Evolutionary conservation across 2,797 vertebrate species (phyloP).

Genomic region (Thripadectes ignobilis): DNA sequence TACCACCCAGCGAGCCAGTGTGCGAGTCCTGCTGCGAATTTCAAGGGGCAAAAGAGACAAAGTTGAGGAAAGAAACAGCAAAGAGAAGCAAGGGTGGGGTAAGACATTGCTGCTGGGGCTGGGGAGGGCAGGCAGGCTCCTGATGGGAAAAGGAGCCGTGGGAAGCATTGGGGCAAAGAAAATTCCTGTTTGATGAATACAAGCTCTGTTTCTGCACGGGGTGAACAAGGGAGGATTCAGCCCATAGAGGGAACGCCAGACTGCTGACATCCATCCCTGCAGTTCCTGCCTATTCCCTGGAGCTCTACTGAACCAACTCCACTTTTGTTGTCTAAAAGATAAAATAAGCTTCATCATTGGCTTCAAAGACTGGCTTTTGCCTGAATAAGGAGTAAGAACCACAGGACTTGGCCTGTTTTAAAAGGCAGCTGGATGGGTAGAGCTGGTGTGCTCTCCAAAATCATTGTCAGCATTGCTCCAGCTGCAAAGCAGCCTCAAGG

Average conservation of each 20-base stretch:
- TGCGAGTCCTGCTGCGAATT: not conserved
- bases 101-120: not conserved
- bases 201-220: not conserved
- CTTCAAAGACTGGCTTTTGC: not conserved
- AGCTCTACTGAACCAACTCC: not conserved
- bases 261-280: not conserved
- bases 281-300: not conserved
- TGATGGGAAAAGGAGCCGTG: not conserved
- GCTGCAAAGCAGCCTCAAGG: not conserved
- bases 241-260: fast-evolving
- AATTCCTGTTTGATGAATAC: not conserved
- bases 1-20: not conserved
- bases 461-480: fast-evolving
- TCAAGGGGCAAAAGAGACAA: not conserved
- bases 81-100: not conserved
- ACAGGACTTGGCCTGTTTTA: not conserved
- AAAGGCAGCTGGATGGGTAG: not conserved
- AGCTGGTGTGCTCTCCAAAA: not conserved
- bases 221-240: not conserved
- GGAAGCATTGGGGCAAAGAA: not conserved
- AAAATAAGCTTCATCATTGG: not conserved
- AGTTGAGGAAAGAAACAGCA: not conserved
- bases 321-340: not conserved
- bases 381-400: not conserved
- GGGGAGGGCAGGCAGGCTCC: not conserved